These are phyloP conservation scores for Dryobates pubescens DNA, from an alignment of 2,797 vertebrate genomes.

Conservation along the genomic window DNA sequence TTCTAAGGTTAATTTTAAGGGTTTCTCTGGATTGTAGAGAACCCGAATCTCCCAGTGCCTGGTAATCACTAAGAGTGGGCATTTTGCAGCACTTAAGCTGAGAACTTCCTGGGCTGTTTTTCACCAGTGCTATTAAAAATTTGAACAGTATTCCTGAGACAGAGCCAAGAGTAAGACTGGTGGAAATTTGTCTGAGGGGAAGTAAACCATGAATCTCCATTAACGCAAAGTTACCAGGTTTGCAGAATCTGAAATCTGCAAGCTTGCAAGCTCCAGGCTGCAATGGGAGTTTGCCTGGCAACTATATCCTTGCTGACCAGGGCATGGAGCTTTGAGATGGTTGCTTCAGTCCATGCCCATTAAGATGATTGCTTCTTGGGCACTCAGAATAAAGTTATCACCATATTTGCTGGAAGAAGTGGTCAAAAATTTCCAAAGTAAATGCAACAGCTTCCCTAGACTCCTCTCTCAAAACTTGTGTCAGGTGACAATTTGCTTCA, in stretches of 20 bases:
- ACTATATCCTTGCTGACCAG: background rate
- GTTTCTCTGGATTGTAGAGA: background rate
- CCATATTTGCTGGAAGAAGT: background rate
- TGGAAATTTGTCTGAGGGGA: background rate
- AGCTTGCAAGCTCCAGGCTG: background rate
- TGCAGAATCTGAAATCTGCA: constrained; percentile 21
- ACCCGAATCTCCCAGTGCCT: background rate
- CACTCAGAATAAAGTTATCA: background rate
- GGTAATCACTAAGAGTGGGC: background rate
- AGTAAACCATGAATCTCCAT: background rate
- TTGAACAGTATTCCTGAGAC: background rate
- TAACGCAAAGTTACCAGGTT: background rate
- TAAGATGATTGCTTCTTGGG: background rate
- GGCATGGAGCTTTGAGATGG: background rate
- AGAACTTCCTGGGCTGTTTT: background rate
- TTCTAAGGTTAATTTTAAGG: background rate
- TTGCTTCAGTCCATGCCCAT: background rate
- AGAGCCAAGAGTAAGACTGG: background rate
- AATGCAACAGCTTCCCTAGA: background rate
- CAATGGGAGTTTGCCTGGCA: background rate
- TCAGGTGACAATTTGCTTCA: background rate
- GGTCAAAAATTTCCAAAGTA: background rate
- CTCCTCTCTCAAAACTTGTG: background rate
- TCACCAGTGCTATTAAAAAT: background rate
- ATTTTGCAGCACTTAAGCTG: background rate